Base-by-base conservation (phyloP, 2,113 vertebrate species). In the Vireo altiloquus region DNA sequence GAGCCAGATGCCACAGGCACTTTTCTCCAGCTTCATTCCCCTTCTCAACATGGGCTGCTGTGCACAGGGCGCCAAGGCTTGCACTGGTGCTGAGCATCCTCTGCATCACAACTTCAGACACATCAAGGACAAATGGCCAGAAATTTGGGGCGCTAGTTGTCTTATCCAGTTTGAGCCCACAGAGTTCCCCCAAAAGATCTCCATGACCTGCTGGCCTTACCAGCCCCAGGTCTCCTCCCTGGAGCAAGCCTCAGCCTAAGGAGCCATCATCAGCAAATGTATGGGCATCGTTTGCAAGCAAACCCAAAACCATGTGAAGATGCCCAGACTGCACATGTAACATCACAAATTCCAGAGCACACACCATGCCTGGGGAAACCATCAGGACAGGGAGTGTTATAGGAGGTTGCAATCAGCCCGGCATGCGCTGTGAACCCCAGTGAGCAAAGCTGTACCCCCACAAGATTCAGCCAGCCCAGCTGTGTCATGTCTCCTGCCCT, bases 401-500 rank as follows among this genome's bases (percentile, higher is more conserved):
- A 9, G 14, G 60, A 77, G 39, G 53, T 25, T 0, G 0, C 5
- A 17, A 59, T 80, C 39, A 68, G 44, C 22, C 31, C 5, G 0
- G 33, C 52, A 37, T 22, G 21, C 1, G 0, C 5, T 7, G 39
- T 10, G 11, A 87, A 44, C 30, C 37, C 60, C 71, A 21, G 28
- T 6, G 3, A 50, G 49, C 1, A 5, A 81, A 68, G 22, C 6
- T 59, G 31, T 33, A 37, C 35, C 47, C 3, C 0, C 0, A 0
- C 20, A 68, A 40, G 42, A 59, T 63, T 79, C 2, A 7, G 6
- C 39, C 33, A 78, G 15, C 49, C 56, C 5, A 1, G 68, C 30
- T 56, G 10, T 27, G 60, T 50, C 11, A 0, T 23, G 23, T 77
- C 69, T 60, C 40, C n/a, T 72, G 46, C n/a, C n/a, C 27, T 49